Base-by-base conservation (phyloP, 2,113 vertebrate genomes). In the Cathartes aura region DNA sequence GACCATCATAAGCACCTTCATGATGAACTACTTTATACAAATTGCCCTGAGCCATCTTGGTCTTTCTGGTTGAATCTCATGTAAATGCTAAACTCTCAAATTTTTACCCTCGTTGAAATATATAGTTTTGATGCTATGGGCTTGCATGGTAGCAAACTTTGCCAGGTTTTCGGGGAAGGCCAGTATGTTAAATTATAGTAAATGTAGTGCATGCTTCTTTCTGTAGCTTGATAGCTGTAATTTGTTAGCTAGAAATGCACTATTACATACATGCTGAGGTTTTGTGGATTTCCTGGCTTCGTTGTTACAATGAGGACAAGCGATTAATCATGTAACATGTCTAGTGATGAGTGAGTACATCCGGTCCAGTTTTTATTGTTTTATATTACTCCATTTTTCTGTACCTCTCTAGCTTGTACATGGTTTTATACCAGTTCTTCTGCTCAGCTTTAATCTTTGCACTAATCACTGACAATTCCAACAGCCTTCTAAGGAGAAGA, bases 221-320 rank as follows among this genome's bases (percentile, higher is more conserved):
- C 82, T 92, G 96, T 92, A 94, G 96, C 85, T 73, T 40, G 82
- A 92, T 97, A 97, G 96, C 96, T 92, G 82, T 96, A 97, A 96
- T 97, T 97, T 95, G 88, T 96, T 95, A 93, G 85, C 92, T 96
- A 79, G 93, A 90, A 97, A 92, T 96, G 95, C 91, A 75, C 80
- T 83, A 16, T 95, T 97, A 95, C 97, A 97, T 94, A 96, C 94
- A 89, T 93, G 78, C 62, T 94, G 94, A 89, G 95, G 95, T 94
- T 97, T 97, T 96, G 96, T 96, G 97, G 95, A 96, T 96, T 97
- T 97, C 96, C 97, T 97, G 97, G 85, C 91, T 93, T 95, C 85
- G 32, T 68, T 93, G 68, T 73, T 97, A 87, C 52, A 86, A 71
- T 93, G 96, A 96, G 95, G 96, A 90, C 93, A 95, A 97, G 95